Conservation (phyloP, 2,888 invertebrate genomes). For the Tholera decimalis region DNA sequence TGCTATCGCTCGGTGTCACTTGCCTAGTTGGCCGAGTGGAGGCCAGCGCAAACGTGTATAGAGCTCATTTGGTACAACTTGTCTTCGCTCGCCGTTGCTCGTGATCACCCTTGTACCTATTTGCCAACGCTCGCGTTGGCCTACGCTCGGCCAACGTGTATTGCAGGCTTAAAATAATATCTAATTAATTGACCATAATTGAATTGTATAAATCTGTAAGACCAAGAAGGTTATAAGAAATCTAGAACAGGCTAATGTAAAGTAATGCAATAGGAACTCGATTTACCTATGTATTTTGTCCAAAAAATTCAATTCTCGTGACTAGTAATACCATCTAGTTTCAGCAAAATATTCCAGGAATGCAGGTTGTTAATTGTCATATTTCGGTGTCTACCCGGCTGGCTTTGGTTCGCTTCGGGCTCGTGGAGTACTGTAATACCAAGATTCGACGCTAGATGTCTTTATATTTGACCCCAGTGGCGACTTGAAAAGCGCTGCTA, state of each 20-base stretch:
- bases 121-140: no score
- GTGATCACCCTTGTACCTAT: no score
- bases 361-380: not conserved
- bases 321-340: conserved; percentile 54
- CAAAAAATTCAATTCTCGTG: not conserved
- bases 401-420: not conserved
- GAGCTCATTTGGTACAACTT: no score
- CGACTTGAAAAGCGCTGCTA: not conserved
- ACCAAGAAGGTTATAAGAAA: not conserved
- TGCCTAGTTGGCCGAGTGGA: no score
- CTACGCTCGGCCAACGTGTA: no score
- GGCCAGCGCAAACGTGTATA: no score
- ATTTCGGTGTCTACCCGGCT: not conserved
- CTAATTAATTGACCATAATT: no score
- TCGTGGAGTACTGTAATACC: not conserved
- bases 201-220: not conserved
- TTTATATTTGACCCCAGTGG: not conserved
- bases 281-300: no score
- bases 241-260: not conserved
- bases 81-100: no score
- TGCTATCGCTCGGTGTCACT: no score
- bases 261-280: not conserved
- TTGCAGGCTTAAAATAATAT: no score
- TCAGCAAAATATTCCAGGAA: not conserved
- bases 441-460: conserved; percentile 45